Evolutionary conservation across 2,113 vertebrate genomes (phyloP).

Genomic region (Prinia subflava): DNA sequence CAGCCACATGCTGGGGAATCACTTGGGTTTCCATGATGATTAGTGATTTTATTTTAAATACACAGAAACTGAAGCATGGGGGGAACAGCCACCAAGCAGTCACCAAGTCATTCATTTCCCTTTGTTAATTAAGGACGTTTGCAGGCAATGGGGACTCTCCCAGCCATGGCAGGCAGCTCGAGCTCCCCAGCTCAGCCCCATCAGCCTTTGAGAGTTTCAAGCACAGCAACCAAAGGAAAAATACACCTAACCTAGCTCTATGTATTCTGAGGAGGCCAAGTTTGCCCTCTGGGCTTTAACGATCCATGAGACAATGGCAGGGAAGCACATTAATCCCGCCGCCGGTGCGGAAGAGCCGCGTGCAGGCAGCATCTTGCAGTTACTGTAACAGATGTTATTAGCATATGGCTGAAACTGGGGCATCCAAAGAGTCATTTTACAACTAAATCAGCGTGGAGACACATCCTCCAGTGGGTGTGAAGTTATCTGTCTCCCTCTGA

Average conservation of each 20-base stretch:
- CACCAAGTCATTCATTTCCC: background rate
- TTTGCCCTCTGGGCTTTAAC: slow-evolving; percentile 47
- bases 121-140: background rate
- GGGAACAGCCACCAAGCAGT: background rate
- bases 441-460: slow-evolving; percentile 41
- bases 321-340: background rate
- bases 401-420: slow-evolving; percentile 67
- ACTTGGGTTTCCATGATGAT: background rate
- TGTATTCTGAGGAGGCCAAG: background rate
- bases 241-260: background rate
- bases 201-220: background rate
- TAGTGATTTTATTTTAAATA: background rate
- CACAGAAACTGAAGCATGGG: background rate
- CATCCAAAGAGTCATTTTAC: slow-evolving; percentile 41
- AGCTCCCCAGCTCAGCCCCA: background rate
- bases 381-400: slow-evolving; percentile 59
- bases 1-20: background rate
- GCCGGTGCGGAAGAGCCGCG: background rate
- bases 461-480: slow-evolving; percentile 1
- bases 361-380: slow-evolving; percentile 33
- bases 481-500: slow-evolving; percentile 2
- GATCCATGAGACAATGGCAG: background rate
- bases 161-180: background rate
- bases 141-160: background rate
- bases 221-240: background rate